These are phyloP conservation scores for Entosphenus tridentatus DNA, from an alignment of 2,113 vertebrate species.

Conservation along the genomic window DNA sequence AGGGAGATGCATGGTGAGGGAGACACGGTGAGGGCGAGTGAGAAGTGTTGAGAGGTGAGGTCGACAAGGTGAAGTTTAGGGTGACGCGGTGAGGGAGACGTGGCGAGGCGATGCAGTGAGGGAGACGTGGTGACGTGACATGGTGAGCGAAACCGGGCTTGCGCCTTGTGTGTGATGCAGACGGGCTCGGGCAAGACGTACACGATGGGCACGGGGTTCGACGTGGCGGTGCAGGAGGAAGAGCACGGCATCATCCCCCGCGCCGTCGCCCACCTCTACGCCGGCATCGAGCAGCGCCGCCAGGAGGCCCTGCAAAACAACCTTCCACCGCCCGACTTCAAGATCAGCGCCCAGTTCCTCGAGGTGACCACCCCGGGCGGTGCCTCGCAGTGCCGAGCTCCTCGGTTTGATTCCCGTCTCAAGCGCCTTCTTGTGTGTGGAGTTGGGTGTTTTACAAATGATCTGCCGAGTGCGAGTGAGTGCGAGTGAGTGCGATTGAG, in stretches of 20 bases:
- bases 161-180: conserved; percentile 18
- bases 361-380: conserved; percentile 30
- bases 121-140: background rate
- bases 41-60: too few relatives aligned
- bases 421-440: too few relatives aligned
- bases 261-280: conserved; percentile 67
- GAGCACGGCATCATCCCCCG: conserved; percentile 83
- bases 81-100: too few relatives aligned
- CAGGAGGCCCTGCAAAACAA: conserved; percentile 45
- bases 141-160: too few relatives aligned
- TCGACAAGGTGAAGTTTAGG: too few relatives aligned
- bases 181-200: conserved; percentile 95
- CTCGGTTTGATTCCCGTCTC: too few relatives aligned
- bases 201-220: conserved; percentile 92
- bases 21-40: too few relatives aligned
- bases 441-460: too few relatives aligned
- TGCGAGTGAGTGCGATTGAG: too few relatives aligned
- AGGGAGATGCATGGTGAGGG: too few relatives aligned
- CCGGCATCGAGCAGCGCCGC: conserved; percentile 58
- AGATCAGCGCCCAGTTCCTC: conserved; percentile 88
- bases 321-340: conserved; percentile 73
- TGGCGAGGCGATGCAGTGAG: background rate
- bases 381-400: too few relatives aligned
- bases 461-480: too few relatives aligned
- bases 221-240: conserved; percentile 61